Evolutionary conservation across 1,140 invertebrate genomes (phyloP), one percentile per base, ranked within the genome.

Genomic region (Linepithema humile): DNA sequence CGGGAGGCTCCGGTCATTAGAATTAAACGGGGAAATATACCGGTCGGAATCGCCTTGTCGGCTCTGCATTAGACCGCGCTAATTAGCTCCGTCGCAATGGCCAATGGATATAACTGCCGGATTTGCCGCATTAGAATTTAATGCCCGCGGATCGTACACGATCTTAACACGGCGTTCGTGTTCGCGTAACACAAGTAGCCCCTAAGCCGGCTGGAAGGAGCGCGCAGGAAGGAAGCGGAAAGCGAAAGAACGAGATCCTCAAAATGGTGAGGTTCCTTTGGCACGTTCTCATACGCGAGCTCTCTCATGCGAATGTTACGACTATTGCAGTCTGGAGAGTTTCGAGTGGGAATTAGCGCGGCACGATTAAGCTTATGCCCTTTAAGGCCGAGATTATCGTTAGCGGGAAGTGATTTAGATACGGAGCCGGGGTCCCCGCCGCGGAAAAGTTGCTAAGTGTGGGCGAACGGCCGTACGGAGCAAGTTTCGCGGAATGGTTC

Each of bases 281-380:
- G 87, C 87, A 88, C 87, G 87, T 88, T 88, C 86, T 88, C 87
- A 88, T 88, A 70, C 82, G 48, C 82, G 85, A 20, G 69, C 85
- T 88, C 82, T 88, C 82, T 85, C 87, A 85, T 85, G 86, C 86
- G 86, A 88, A 85, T 74, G 86, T 88, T 88, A 88, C 87, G 87
- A 88, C 86, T 88, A 88, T 85, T 88, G 87, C 87, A 88, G 86
- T 88, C 87, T 88, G 83, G 87, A 87, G 85, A 88, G 87, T 88
- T 88, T 85, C 86, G 83, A 88, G 86, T 59, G 86, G 82, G 86
- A 88, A 88, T 88, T 88, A 88, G 83, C 87, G 69, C 75, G 83
- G 62, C 70, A 26, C 87, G 86, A 88, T 88, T 88, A 88, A 88
- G 86, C 86, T 88, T 77, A 85, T 87, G 86, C 70, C 38, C 74